phyloP scores from a whole-genome alignment of 2,888 invertebrate genomes.

The Epicampocera succincta region DNA sequence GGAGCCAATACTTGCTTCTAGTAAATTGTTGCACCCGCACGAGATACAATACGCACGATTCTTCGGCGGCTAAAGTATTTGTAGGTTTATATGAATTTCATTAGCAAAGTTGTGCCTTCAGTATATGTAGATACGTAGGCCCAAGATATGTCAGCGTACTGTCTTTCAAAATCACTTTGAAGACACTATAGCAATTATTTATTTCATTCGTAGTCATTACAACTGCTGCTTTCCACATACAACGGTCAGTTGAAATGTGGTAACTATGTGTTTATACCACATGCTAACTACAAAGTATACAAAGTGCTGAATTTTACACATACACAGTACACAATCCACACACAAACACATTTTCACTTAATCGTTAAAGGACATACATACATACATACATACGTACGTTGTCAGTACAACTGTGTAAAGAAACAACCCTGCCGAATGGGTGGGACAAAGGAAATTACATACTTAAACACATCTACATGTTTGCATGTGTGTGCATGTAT shows the following conservation, averaged over 20 bases:
- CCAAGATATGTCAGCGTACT: constrained; percentile 43
- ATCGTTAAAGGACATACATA: constrained; percentile 30
- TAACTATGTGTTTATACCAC: constrained; percentile 60
- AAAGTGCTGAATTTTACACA: constrained; percentile 46
- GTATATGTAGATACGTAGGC: not conserved
- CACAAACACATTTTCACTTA: constrained; percentile 15
- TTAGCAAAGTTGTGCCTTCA: not conserved
- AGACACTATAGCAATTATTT: constrained; percentile 48
- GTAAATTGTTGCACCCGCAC: no score
- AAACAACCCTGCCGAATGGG: constrained; percentile 38
- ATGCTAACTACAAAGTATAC: constrained; percentile 58
- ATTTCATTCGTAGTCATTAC: constrained; percentile 53
- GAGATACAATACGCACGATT: no score
- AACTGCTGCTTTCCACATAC: constrained; percentile 46
- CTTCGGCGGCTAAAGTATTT: not conserved
- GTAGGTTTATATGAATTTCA: not conserved
- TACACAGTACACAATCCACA: not conserved
- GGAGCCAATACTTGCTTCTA: no score
- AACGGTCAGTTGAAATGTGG: constrained; percentile 65
- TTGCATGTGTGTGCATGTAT: not conserved
- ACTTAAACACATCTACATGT: not conserved
- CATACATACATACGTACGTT: no score
- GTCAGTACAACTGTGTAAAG: constrained; percentile 25
- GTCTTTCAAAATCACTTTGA: constrained; percentile 46
- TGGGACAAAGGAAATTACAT: constrained; percentile 43